A percentile compares a stretch with the other conserved stretches of the same genome.
Evolutionary conservation across 92 coral and sea anemone genomes (phyloP).

Genomic region (Palythoa caribaeorum): DNA sequence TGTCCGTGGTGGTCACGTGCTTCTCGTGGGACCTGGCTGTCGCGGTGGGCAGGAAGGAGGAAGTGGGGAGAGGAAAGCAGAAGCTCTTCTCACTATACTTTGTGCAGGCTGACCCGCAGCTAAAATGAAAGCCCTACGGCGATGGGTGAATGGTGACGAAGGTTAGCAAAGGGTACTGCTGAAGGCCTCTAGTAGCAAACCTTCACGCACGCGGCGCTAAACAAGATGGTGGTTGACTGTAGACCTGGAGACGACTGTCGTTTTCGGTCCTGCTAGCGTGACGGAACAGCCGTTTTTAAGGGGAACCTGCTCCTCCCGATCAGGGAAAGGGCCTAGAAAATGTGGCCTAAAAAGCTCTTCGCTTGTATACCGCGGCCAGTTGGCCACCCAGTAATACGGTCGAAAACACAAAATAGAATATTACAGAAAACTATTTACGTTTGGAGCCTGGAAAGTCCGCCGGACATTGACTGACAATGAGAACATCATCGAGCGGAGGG

Average conservation of each 20-base stretch:
- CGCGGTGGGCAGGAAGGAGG: constrained; percentile 19
- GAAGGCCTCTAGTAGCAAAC: no score
- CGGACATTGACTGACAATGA: no score
- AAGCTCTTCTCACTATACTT: constrained; percentile 8
- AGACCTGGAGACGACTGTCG: no score
- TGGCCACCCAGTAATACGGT: constrained; percentile 1
- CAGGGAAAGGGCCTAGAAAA: constrained; percentile 15
- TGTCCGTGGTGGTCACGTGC: constrained; percentile 11
- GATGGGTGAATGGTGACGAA: constrained; percentile 10
- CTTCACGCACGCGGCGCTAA: no score
- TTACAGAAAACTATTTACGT: neutral
- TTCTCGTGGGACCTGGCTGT: constrained; percentile 1
- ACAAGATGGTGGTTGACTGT: no score
- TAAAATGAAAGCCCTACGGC: constrained; percentile 33
- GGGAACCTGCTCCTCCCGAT: constrained; percentile 29
- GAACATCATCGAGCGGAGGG: no score
- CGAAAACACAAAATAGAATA: neutral
- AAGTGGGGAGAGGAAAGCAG: constrained; percentile 19
- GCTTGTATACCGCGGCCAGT: constrained; percentile 8
- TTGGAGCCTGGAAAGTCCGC: constrained; percentile 17
- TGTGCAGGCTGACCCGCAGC: neutral
- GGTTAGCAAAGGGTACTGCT: no score
- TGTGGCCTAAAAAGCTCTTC: constrained; percentile 10
- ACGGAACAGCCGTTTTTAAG: neutral
- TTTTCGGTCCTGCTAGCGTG: no score